Conservation (phyloP, 2,113 vertebrate genomes). For the Morone saxatilis region DNA sequence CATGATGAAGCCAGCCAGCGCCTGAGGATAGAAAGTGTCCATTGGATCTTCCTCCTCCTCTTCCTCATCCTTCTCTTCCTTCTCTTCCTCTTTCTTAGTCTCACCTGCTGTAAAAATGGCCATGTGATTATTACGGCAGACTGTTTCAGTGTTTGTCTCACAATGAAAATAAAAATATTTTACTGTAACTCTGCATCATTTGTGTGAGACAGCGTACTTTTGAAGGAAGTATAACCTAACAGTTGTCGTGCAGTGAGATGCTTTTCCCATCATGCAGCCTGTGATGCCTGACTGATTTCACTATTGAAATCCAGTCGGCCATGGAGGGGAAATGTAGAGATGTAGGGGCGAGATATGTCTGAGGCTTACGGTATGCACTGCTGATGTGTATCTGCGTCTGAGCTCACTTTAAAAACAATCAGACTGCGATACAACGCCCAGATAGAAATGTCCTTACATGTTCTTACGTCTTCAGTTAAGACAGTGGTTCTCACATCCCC, state of each 20-base stretch:
- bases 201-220: background rate
- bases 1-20: constrained; percentile 90
- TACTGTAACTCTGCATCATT: background rate
- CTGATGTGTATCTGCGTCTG: background rate
- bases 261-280: background rate
- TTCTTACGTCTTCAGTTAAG: too few relatives aligned
- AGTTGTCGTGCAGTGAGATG: background rate
- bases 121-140: background rate
- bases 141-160: background rate
- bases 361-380: too few relatives aligned
- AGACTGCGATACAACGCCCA: background rate
- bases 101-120: constrained; percentile 4
- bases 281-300: background rate
- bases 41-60: constrained; percentile 78
- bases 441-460: too few relatives aligned
- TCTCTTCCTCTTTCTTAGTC: constrained; percentile 15
- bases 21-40: constrained; percentile 87
- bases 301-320: background rate
- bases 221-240: background rate
- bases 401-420: background rate
- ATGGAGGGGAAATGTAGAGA: background rate
- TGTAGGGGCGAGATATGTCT: background rate
- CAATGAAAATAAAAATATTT: background rate
- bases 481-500: too few relatives aligned
- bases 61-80: constrained; percentile 6